A percentile compares a stretch with the other conserved stretches of the same genome.
Conservation (phyloP, 2,113 vertebrate species). For the Amblyornis subalaris region DNA sequence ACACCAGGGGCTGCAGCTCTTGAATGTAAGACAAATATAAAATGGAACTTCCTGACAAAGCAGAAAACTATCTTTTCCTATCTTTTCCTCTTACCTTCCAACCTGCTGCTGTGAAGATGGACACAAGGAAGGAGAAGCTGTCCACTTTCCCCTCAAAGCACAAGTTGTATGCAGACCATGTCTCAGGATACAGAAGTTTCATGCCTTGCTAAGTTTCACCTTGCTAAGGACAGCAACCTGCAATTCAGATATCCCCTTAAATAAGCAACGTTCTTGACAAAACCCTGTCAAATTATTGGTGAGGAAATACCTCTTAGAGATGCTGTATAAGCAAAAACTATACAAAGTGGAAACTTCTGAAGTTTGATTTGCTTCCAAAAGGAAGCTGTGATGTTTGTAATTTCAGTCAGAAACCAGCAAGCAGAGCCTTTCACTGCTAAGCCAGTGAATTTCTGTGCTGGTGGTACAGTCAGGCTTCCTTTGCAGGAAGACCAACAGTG, state of each 20-base stretch:
- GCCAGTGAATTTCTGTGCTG: not conserved
- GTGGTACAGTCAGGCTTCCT: not conserved
- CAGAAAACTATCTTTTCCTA: not conserved
- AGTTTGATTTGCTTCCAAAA: not conserved
- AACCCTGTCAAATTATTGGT: not conserved
- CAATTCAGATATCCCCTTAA: not conserved
- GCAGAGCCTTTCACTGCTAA: not conserved
- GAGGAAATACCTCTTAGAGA: not conserved
- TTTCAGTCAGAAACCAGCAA: not conserved
- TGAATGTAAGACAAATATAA: not conserved
- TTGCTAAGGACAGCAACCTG: not conserved
- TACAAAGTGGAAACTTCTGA: not conserved
- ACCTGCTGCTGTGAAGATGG: not conserved
- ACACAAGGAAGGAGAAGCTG: not conserved
- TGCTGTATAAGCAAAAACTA: not conserved
- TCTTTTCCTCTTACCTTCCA: not conserved
- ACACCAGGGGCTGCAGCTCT: not conserved
- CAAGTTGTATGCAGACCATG: rapidly evolving
- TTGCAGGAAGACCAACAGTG: rapidly evolving
- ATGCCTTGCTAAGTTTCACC: not conserved
- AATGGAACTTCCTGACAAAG: not conserved
- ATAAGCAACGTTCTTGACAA: not conserved
- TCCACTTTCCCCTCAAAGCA: not conserved
- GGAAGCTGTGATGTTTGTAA: not conserved
- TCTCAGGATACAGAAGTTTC: not conserved